Conservation (phyloP, 1,140 invertebrate species). For the Philotrypesis tridentata region DNA sequence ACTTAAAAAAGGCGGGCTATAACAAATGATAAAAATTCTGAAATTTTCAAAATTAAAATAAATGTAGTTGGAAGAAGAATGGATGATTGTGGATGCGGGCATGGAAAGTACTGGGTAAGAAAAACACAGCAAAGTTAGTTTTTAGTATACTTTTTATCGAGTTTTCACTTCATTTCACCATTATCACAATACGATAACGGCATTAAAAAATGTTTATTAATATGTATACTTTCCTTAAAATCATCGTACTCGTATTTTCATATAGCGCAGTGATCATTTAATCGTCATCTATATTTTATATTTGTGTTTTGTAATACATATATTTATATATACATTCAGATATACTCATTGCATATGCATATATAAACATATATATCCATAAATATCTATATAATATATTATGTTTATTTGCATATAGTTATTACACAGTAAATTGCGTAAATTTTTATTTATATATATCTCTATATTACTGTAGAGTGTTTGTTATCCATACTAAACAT, state of each 20-base stretch:
- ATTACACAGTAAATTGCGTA: slow-evolving; percentile 70
- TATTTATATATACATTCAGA: slow-evolving; percentile 57
- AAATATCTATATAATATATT: slow-evolving; percentile 55
- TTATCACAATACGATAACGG: slow-evolving; percentile 69
- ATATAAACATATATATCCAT: slow-evolving; percentile 56
- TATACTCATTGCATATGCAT: slow-evolving; percentile 58
- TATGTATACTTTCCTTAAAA: slow-evolving; percentile 74
- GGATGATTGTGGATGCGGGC: not conserved
- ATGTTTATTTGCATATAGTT: slow-evolving; percentile 66
- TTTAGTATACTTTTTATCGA: slow-evolving; percentile 45
- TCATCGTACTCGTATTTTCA: slow-evolving; percentile 72
- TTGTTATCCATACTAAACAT: slow-evolving; percentile 71
- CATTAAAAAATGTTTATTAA: slow-evolving; percentile 73
- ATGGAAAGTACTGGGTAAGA: not conserved
- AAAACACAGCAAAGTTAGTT: slow-evolving; percentile 18
- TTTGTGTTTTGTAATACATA: slow-evolving; percentile 56
- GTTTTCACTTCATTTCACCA: slow-evolving; percentile 70
- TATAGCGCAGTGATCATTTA: slow-evolving; percentile 69
- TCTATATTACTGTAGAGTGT: slow-evolving; percentile 61
- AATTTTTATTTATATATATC: slow-evolving; percentile 60
- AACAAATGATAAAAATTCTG: not conserved
- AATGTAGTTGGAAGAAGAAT: not conserved
- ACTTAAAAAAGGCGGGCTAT: no score
- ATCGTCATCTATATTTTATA: slow-evolving; percentile 43
- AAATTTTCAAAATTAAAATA: not conserved